phyloP scores from a whole-genome alignment of 2,113 vertebrate species.

The Elgaria multicarinata region DNA sequence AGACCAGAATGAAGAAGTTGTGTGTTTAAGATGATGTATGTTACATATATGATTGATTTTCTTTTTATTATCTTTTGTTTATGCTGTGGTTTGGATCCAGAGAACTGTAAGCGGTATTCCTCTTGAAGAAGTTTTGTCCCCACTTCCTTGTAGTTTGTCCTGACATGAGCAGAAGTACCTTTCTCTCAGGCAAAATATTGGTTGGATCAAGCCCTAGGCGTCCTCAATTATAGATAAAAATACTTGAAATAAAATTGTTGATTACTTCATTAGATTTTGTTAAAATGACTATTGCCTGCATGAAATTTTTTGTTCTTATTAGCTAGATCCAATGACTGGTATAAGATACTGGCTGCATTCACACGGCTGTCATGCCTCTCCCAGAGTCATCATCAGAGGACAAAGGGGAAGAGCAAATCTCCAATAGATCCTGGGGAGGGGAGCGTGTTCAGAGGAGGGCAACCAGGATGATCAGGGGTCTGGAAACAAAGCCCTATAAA shows the following conservation, averaged over 20 bases:
- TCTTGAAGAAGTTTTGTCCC: background rate
- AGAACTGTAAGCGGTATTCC: background rate
- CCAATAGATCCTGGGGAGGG: too few relatives aligned
- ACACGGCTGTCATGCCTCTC: too few relatives aligned
- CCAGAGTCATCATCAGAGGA: too few relatives aligned
- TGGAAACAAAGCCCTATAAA: too few relatives aligned
- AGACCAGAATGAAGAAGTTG: background rate
- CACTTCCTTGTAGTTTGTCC: too few relatives aligned
- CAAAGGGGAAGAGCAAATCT: too few relatives aligned
- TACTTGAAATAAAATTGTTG: background rate
- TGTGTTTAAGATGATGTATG: background rate
- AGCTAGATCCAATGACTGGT: background rate
- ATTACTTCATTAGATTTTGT: background rate
- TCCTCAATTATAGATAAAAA: background rate
- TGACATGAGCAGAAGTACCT: background rate
- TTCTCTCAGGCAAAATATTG: background rate
- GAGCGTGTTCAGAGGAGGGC: too few relatives aligned
- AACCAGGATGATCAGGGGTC: too few relatives aligned
- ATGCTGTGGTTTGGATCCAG: background rate
- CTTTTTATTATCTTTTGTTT: background rate
- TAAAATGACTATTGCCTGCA: background rate
- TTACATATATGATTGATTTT: background rate
- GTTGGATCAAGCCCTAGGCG: background rate
- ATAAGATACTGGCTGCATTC: background rate
- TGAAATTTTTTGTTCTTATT: background rate